A percentile compares a stretch with the other conserved stretches of the same genome.
Conservation (phyloP, 2,113 vertebrate species). For the Neomonachus schauinslandi region DNA sequence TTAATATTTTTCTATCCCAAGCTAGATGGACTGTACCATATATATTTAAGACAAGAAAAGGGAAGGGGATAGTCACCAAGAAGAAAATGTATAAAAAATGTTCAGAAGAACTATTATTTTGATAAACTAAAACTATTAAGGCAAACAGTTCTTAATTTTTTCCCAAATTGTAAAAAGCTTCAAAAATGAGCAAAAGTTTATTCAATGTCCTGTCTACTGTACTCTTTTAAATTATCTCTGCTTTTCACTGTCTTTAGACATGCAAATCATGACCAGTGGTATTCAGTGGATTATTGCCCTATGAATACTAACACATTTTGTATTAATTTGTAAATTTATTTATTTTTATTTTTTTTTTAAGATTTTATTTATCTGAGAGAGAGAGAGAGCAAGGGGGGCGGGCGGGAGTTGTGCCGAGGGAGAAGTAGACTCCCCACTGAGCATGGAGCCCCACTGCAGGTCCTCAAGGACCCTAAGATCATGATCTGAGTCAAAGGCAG, state of each 20-base stretch:
- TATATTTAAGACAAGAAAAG: background rate
- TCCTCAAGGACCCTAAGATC: background rate
- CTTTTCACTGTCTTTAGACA: background rate
- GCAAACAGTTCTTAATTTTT: background rate
- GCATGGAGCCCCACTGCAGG: background rate
- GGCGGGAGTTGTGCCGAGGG: background rate
- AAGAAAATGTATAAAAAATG: background rate
- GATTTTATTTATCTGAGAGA: background rate
- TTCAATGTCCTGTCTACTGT: background rate
- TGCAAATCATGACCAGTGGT: background rate
- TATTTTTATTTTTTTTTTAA: background rate
- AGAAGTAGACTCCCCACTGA: background rate
- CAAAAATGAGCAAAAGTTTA: background rate
- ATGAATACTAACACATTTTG: background rate
- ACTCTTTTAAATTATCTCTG: background rate
- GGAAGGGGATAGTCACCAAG: too few relatives aligned
- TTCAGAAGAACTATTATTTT: background rate
- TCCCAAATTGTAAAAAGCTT: background rate
- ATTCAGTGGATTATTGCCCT: background rate
- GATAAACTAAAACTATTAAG: background rate
- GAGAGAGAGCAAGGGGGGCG: accelerated
- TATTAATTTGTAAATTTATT: background rate
- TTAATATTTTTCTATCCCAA: background rate
- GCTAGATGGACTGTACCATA: background rate
- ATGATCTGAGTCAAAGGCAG: background rate